A percentile compares a stretch with the other conserved stretches of the same genome.
These are phyloP conservation scores for Drosophila leonis DNA, from an alignment of 2,888 invertebrate genomes.

Conservation along the genomic window DNA sequence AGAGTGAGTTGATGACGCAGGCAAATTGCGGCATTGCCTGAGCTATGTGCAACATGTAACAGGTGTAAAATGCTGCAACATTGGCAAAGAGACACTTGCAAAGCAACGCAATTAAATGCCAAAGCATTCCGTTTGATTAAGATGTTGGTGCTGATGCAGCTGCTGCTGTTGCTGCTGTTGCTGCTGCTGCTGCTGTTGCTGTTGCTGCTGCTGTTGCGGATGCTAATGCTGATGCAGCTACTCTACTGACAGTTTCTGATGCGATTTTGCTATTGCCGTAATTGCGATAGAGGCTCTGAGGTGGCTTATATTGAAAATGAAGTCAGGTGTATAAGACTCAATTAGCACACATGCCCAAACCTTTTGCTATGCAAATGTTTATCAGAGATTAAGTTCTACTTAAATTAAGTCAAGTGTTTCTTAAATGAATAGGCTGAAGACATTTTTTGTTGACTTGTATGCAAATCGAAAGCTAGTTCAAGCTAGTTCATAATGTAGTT, in stretches of 20 bases:
- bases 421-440: neutral
- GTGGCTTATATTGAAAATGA: slow-evolving; percentile 1
- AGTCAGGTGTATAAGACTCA: neutral
- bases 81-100: slow-evolving; percentile 16
- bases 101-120: slow-evolving; percentile 37
- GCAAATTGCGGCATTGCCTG: slow-evolving; percentile 28
- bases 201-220: neutral
- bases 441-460: neutral
- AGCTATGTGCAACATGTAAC: slow-evolving; percentile 39
- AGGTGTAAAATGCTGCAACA: slow-evolving; percentile 52
- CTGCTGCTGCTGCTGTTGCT: neutral
- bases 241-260: neutral
- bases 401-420: slow-evolving; percentile 4
- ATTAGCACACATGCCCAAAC: slow-evolving; percentile 12
- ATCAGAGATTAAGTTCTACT: neutral
- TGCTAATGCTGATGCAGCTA: neutral
- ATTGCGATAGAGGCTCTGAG: slow-evolving; percentile 2
- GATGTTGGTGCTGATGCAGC: slow-evolving; percentile 13
- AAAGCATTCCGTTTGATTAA: slow-evolving; percentile 43
- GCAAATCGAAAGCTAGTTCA: neutral
- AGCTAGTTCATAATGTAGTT: too few relatives aligned
- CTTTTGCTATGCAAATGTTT: slow-evolving; percentile 25
- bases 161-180: neutral
- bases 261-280: slow-evolving; percentile 3
- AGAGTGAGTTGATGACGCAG: slow-evolving; percentile 41